Percentiles rank a stretch among this genome's conserved stretches.
phyloP scores from a whole-genome alignment of 2,888 invertebrate species.

The Euplexia lucipara region DNA sequence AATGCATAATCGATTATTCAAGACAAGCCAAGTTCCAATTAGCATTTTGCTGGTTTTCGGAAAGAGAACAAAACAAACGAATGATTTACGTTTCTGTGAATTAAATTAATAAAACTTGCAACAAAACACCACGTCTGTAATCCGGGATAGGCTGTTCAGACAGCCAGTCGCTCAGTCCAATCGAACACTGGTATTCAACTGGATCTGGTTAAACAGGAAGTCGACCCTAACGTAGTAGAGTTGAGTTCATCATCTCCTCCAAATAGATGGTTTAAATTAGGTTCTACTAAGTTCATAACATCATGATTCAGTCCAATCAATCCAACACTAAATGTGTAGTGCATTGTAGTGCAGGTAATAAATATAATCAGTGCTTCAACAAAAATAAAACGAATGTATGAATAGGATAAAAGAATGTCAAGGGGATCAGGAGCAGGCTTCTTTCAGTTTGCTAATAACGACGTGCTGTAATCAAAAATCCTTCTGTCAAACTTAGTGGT shows the following conservation, averaged over 20 bases:
- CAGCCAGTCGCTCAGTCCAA: too few relatives aligned
- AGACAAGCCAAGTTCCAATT: background rate
- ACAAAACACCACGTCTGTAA: too few relatives aligned
- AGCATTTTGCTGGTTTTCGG: background rate
- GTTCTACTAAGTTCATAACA: background rate
- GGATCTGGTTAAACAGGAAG: too few relatives aligned
- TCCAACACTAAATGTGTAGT: background rate
- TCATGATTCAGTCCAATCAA: background rate
- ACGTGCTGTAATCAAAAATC: conserved; percentile 20
- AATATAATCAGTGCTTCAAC: background rate
- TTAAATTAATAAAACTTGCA: too few relatives aligned
- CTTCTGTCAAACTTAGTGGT: background rate
- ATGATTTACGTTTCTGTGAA: too few relatives aligned
- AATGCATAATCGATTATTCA: background rate
- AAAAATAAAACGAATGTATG: conserved; percentile 9
- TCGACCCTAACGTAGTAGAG: too few relatives aligned
- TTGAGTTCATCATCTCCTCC: too few relatives aligned
- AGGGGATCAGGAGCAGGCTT: conserved; percentile 6
- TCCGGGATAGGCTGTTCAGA: too few relatives aligned
- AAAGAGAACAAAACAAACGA: too few relatives aligned
- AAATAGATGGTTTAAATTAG: too few relatives aligned
- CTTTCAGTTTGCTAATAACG: conserved; percentile 17
- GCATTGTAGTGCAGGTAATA: too few relatives aligned
- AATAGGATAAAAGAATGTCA: conserved; percentile 17
- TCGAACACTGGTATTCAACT: too few relatives aligned